These are phyloP conservation scores for Cataglyphis hispanica DNA, from an alignment of 1,140 invertebrate genomes.

Conservation along the genomic window DNA sequence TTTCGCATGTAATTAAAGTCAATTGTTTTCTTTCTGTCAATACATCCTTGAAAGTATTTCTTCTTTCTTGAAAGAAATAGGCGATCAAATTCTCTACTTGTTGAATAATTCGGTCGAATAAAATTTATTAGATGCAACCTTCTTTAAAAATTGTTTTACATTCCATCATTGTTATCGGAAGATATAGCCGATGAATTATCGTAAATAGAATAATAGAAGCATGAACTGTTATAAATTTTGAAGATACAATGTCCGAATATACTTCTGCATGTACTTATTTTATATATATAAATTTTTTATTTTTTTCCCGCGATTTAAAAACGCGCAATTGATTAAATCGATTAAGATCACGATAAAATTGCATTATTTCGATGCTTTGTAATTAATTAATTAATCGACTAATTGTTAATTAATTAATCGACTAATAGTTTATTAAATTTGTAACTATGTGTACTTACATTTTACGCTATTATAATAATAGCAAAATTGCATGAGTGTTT, in stretches of 20 bases:
- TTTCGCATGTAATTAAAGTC: conserved; percentile 26
- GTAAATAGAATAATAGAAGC: conserved; percentile 33
- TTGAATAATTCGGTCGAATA: conserved; percentile 6
- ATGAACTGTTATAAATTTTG: conserved; percentile 33
- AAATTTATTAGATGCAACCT: conserved; percentile 19
- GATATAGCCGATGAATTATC: conserved; percentile 38
- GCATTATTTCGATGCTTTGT: conserved; percentile 79
- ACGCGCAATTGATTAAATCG: conserved; percentile 61
- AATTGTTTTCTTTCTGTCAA: background rate
- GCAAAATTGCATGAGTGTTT: conserved; percentile 78
- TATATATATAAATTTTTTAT: conserved; percentile 9
- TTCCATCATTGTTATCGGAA: conserved; percentile 9
- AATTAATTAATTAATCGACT: conserved; percentile 76
- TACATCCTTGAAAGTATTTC: background rate
- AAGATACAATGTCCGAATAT: conserved; percentile 31
- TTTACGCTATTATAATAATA: conserved; percentile 81
- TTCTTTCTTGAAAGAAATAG: background rate
- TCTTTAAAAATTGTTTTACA: conserved; percentile 7
- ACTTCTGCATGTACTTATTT: background rate
- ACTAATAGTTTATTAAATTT: conserved; percentile 78
- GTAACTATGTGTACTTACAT: conserved; percentile 77
- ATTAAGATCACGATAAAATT: conserved; percentile 65
- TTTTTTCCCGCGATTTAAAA: conserved; percentile 37
- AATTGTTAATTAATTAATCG: conserved; percentile 75
- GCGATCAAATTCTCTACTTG: background rate